Evolutionary conservation across 2,888 invertebrate genomes (phyloP).

Genomic region (Drymonia ruficornis): DNA sequence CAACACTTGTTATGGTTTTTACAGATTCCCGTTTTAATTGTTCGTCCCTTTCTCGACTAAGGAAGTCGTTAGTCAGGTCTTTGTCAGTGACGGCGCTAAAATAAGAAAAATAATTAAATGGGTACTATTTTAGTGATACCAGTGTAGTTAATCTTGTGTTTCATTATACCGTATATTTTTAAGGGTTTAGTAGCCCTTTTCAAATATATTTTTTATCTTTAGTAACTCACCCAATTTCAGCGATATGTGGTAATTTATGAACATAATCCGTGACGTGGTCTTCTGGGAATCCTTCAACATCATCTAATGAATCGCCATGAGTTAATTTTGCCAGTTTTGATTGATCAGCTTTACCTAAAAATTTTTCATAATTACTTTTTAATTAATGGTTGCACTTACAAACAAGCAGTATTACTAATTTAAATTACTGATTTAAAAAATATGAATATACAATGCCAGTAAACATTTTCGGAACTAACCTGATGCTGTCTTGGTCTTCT

Average conservation of each 20-base stretch:
- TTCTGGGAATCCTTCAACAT: slow-evolving; percentile 82
- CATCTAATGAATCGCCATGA: slow-evolving; percentile 81
- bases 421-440: too few species aligned
- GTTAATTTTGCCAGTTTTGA: slow-evolving; percentile 64
- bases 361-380: background rate
- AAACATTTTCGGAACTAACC: slow-evolving; percentile 33
- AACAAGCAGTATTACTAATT: background rate
- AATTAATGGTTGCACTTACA: background rate
- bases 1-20: slow-evolving; percentile 16
- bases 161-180: too few species aligned
- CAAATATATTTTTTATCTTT: background rate
- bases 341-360: slow-evolving; percentile 60
- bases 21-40: slow-evolving; percentile 64
- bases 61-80: slow-evolving; percentile 61
- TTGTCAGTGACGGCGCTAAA: slow-evolving; percentile 58
- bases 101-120: slow-evolving; percentile 17
- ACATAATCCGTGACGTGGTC: slow-evolving; percentile 76
- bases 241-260: slow-evolving; percentile 77
- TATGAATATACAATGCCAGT: too few species aligned
- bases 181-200: too few species aligned
- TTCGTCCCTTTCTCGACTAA: slow-evolving; percentile 68
- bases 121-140: too few species aligned
- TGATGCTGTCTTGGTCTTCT: slow-evolving; percentile 50
- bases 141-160: too few species aligned
- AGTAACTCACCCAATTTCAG: slow-evolving; percentile 70